Evolutionary conservation across 2,113 vertebrate species (phyloP), one percentile per base, ranked within the genome.

Genomic region (Melanotaenia duboulayi): DNA sequence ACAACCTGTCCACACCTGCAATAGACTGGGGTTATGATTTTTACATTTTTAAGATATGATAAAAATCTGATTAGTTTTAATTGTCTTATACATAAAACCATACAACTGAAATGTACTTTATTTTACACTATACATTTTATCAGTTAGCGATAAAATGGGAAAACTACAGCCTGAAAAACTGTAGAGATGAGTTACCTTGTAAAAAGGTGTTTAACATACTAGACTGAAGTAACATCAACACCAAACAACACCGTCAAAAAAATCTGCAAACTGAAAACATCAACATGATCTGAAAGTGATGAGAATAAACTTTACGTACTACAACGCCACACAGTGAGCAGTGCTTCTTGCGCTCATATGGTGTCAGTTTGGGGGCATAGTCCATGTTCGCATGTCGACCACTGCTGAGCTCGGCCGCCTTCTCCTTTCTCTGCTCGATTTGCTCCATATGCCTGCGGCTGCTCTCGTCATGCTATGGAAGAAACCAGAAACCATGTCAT

Each of bases 371-470:
- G n/a, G 98, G 98, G 22, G 97, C 97, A 23, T 98, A 97, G 90
- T 99, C 98, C 0, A 97, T 96, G 66, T 94, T 99, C 32, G 97
- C 97, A 25, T 99, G 98, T 65, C 98, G 94, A 3, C 98, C 98
- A n/a, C 98, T 98, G 78, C 98, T 99, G 71, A 99, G 88, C 71
- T 99, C 98, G 0, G 98, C 98, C 12, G 98, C 98, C 69, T 99
- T 99, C 90, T 99, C 98, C 86, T 99, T 99, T 48, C 98, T 95
- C 76, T 99, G 98, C 77, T 99, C 98, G 2, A 99, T 99, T 89
- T 99, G 97, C 81, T 99, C 98, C 97, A 99, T 97, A 91, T 99
- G 98, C 65, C 98, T 93, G 48, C 98, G 95, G 81, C 98, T 96
- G 89, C 98, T 99, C 84, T 99, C 98, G 64, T 99, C 97, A 2